A percentile compares a stretch with the other conserved stretches of the same genome.
phyloP scores from a whole-genome alignment of 2,113 vertebrate species.

The Entelurus aequoreus region DNA sequence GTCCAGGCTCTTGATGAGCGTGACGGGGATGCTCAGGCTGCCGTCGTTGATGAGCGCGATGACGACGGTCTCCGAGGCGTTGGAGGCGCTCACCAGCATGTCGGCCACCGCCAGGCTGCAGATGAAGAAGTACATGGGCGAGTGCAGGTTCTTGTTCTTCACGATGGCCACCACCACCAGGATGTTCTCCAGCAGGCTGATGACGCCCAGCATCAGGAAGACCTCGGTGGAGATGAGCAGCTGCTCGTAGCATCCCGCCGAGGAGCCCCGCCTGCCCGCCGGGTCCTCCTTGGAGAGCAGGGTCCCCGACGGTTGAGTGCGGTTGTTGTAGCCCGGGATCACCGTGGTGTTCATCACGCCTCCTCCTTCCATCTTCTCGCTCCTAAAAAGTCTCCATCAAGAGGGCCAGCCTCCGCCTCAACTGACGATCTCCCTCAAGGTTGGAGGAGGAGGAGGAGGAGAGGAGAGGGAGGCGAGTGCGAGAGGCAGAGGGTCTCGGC shows the following conservation, averaged over 20 bases:
- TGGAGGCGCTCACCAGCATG: slow-evolving; percentile 92
- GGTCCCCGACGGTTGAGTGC: slow-evolving; percentile 65
- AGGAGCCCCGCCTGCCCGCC: slow-evolving; percentile 59
- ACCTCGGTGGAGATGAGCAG: slow-evolving; percentile 87
- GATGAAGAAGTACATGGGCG: slow-evolving; percentile 96
- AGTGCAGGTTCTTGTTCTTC: slow-evolving; percentile 94
- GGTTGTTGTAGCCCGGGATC: slow-evolving; percentile 63
- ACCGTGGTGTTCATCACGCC: slow-evolving; percentile 76
- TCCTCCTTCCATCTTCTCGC: neutral
- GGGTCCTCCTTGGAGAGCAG: slow-evolving; percentile 50
- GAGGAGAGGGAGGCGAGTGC: neutral
- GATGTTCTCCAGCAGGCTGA: slow-evolving; percentile 89
- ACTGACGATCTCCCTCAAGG: neutral
- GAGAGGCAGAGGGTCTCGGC: neutral
- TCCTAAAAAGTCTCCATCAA: neutral
- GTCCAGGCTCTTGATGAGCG: slow-evolving; percentile 83
- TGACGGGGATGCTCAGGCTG: slow-evolving; percentile 68
- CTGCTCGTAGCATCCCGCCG: slow-evolving; percentile 85
- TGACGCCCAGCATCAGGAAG: slow-evolving; percentile 85
- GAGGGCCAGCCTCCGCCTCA: too few relatives aligned
- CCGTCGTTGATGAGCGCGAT: slow-evolving; percentile 83
- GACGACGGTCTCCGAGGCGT: slow-evolving; percentile 89
- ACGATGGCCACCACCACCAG: slow-evolving; percentile 85
- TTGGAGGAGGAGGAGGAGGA: neutral
- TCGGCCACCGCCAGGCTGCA: slow-evolving; percentile 92